phyloP scores from a whole-genome alignment of 1,140 invertebrate species.

The Aphaenogaster ashmeadi region DNA sequence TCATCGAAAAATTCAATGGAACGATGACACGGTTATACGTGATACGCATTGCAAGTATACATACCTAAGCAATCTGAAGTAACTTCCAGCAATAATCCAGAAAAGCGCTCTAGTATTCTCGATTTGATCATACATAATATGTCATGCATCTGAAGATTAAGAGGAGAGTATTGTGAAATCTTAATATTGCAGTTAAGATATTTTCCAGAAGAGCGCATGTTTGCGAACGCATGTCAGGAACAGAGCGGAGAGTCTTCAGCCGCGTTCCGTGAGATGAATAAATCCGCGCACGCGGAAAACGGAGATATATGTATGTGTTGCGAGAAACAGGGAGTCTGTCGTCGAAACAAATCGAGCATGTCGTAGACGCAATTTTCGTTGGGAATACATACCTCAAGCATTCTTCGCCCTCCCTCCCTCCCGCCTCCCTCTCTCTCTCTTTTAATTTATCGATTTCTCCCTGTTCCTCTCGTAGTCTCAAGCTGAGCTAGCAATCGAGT shows the following conservation, averaged over 20 bases:
- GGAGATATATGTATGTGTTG: background rate
- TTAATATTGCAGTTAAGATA: slow-evolving; percentile 18
- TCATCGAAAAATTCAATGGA: too few species aligned
- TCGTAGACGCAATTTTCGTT: slow-evolving; percentile 18
- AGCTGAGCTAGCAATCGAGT: background rate
- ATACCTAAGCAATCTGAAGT: background rate
- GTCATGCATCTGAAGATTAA: background rate
- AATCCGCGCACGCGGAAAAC: background rate
- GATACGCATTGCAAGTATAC: background rate
- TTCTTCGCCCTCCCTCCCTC: background rate
- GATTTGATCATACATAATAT: background rate
- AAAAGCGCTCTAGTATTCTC: background rate
- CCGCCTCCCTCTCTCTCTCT: background rate
- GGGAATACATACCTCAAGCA: background rate
- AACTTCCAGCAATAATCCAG: background rate
- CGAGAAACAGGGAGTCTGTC: background rate
- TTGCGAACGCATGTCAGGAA: background rate
- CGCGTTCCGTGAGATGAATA: slow-evolving; percentile 23
- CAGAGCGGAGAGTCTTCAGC: background rate
- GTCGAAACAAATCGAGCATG: slow-evolving; percentile 16
- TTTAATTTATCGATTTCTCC: background rate
- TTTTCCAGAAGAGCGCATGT: background rate
- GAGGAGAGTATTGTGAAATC: background rate
- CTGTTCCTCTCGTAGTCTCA: background rate
- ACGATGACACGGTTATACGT: background rate